A percentile compares a stretch with the other conserved stretches of the same genome.
phyloP scores from a whole-genome alignment of 2,888 invertebrate genomes.

The Synanthedon vespiformis region DNA sequence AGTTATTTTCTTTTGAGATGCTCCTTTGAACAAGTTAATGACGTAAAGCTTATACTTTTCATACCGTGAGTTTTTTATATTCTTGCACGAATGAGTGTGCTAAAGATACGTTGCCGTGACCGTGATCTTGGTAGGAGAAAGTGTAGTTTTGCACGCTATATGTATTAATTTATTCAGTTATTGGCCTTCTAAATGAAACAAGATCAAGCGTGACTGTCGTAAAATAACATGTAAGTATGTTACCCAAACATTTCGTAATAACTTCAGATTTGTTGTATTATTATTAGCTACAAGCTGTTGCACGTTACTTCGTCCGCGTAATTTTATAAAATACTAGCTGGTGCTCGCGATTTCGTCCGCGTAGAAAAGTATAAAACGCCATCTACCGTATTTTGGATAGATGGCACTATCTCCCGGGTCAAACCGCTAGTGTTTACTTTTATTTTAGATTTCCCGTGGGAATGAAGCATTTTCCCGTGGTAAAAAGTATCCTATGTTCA shows the following conservation, averaged over 20 bases:
- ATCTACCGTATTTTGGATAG: too few species aligned
- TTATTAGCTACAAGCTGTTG: background rate
- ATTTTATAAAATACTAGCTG: too few species aligned
- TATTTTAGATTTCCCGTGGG: too few species aligned
- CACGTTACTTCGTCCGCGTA: too few species aligned
- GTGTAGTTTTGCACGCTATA: constrained; percentile 12
- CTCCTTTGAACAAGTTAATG: background rate
- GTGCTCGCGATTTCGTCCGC: too few species aligned
- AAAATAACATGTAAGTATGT: background rate
- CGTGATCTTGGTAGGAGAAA: constrained; percentile 10
- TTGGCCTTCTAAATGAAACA: background rate
- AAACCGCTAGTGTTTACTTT: too few species aligned
- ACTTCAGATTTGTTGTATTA: too few species aligned
- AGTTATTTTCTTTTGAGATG: background rate
- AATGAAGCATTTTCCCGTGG: too few species aligned
- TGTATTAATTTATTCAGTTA: background rate
- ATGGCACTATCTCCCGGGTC: too few species aligned
- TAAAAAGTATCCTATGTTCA: too few species aligned
- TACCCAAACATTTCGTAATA: background rate
- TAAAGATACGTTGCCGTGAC: background rate
- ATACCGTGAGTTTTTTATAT: background rate
- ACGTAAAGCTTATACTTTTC: background rate
- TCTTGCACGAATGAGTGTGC: background rate
- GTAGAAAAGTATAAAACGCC: too few species aligned
- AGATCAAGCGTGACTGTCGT: background rate